These are phyloP conservation scores for Drosophila falleni DNA, from an alignment of 2,888 invertebrate genomes.

Conservation along the genomic window DNA sequence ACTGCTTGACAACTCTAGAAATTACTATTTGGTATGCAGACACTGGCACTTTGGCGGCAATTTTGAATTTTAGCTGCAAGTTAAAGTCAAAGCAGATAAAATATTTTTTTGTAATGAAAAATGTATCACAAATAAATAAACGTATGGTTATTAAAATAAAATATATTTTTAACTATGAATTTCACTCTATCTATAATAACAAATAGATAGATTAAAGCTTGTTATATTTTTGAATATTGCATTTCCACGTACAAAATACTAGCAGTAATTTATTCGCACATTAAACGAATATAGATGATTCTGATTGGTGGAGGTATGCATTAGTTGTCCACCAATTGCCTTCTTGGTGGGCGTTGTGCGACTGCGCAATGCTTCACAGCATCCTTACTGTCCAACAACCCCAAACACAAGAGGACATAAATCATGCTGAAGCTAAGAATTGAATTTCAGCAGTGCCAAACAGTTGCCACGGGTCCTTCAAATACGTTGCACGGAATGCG, in stretches of 20 bases:
- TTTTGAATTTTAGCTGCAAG: constrained; percentile 5
- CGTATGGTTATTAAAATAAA: no score
- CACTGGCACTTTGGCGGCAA: constrained; percentile 14
- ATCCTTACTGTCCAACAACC: constrained; percentile 58
- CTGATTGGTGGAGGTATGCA: constrained; percentile 40
- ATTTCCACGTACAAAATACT: neutral
- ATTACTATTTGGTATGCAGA: constrained; percentile 2
- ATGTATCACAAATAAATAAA: neutral
- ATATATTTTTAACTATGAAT: no score
- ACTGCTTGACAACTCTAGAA: constrained; percentile 2
- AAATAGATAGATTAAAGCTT: neutral
- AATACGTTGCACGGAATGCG: constrained; percentile 62
- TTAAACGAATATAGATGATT: neutral
- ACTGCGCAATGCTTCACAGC: constrained; percentile 70
- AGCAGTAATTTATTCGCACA: neutral
- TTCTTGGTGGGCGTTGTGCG: constrained; percentile 60
- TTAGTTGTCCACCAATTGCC: constrained; percentile 49
- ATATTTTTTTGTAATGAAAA: neutral
- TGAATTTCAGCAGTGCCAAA: constrained; percentile 29
- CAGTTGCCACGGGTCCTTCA: constrained; percentile 70
- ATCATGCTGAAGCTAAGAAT: constrained; percentile 27
- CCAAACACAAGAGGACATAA: constrained; percentile 38
- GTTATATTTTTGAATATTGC: neutral
- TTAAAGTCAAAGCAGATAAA: neutral
- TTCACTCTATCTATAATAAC: no score